Conservation (phyloP, 2,113 vertebrate species). For the Paracanthobrama guichenoti region DNA sequence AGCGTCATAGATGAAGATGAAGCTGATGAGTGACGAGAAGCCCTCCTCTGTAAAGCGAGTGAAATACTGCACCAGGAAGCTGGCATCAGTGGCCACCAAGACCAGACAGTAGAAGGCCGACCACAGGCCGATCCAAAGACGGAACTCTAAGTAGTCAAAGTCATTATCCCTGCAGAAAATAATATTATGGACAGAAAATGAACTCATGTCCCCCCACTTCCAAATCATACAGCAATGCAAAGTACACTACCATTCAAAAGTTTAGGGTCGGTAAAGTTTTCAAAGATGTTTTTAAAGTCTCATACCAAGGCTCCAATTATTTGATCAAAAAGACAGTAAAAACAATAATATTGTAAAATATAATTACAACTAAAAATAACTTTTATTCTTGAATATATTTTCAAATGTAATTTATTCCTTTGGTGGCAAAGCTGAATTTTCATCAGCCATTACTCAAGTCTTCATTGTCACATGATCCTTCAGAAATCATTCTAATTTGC, state of each 20-base stretch:
- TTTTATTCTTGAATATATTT: background rate
- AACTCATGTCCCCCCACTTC: background rate
- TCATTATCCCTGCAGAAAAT: constrained; percentile 80
- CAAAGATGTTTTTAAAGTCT: background rate
- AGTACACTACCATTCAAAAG: background rate
- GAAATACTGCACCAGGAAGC: constrained; percentile 96
- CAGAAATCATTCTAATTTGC: background rate
- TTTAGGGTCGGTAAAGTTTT: background rate
- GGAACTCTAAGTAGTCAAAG: constrained; percentile 96
- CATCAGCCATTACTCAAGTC: background rate
- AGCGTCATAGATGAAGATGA: constrained; percentile 98
- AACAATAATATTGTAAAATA: background rate
- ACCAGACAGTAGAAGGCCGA: constrained; percentile 91
- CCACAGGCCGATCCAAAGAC: constrained; percentile 98
- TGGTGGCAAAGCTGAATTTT: background rate
- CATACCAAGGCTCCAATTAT: background rate
- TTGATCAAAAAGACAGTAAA: background rate
- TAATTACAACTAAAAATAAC: background rate
- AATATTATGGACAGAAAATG: background rate
- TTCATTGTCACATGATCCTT: background rate
- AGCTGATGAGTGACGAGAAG: constrained; percentile 96
- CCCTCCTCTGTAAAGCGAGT: constrained; percentile 98
- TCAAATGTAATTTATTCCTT: background rate
- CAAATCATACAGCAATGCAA: background rate
- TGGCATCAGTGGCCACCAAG: constrained; percentile 93